Evolutionary conservation across 37 sponge, comb jelly and placozoan species (phyloP).

Genomic region (Theonella swinhoei): DNA sequence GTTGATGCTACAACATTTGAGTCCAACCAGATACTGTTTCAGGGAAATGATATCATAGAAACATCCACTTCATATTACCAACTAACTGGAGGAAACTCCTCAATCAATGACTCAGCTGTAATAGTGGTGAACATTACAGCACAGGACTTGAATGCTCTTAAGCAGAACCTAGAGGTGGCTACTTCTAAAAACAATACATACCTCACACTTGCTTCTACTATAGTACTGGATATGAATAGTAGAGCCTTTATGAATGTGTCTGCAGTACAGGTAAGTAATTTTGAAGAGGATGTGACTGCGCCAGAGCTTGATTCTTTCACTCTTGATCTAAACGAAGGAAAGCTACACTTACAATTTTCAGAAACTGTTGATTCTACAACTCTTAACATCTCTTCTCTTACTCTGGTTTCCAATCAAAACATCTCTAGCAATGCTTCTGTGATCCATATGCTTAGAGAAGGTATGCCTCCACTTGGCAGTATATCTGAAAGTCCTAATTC

Average conservation of each 20-base stretch:
- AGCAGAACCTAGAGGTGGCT: conserved; percentile 61
- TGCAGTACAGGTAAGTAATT: conserved; percentile 41
- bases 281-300: conserved; percentile 64
- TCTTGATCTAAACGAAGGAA: conserved; percentile 68
- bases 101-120: conserved; percentile 50
- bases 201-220: conserved; percentile 38
- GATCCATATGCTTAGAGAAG: conserved; percentile 33
- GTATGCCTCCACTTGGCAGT: conserved; percentile 32
- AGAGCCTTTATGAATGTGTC: conserved; percentile 16
- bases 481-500: conserved; percentile 42
- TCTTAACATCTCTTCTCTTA: conserved; percentile 52
- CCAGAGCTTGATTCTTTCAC: conserved; percentile 65
- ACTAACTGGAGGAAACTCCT: conserved; percentile 54
- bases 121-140: conserved; percentile 59
- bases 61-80: conserved; percentile 32
- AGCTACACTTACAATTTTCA: conserved; percentile 72
- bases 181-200: conserved; percentile 64
- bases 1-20: conserved; percentile 70
- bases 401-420: conserved; percentile 48
- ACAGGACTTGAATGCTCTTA: conserved; percentile 78
- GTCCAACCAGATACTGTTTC: conserved; percentile 48
- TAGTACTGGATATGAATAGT: conserved; percentile 69
- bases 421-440: conserved; percentile 2
- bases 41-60: not conserved
- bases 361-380: conserved; percentile 87